Evolutionary conservation across 2,113 vertebrate genomes (phyloP), one percentile per base, ranked within the genome.

Genomic region (Phrynosoma blainvillii): DNA sequence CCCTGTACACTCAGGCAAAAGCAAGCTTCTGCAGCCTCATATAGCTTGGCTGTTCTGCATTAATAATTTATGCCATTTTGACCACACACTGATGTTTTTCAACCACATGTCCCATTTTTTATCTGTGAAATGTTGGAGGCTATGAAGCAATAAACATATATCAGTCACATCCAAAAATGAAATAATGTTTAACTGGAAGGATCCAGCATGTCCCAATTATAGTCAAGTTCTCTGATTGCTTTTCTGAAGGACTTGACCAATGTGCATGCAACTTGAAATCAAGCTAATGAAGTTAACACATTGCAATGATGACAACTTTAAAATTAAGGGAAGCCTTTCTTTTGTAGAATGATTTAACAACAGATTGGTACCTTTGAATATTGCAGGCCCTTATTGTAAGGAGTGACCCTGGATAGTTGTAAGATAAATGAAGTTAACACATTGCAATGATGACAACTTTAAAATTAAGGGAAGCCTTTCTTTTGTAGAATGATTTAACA

Each of bases 341-440:
- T 62, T 62, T 62, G 14, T 52, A 40, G 77, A 79, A 66, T 75
- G 68, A 89, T 66, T 75, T 81, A 84, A 25, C 59, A 80, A 25
- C 40, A 36, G 56, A 80, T 73, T 71, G 83, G 52, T 62, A 47
- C 65, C 3, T 32, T 79, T 80, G 70, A 59, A 36, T 76, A 40
- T 36, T 71, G 25, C 30, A 71, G 68, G 3, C 27, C 27, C 25
- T 30, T 71, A 30, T 12, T 74, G 16, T 5, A 54, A 21, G 32
- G 59, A 62, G 82, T 82, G 79, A 56, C 12, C 8, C 59, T 84
- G 87, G 81, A 73, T 30, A 84, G 52, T 84, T 71, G n/a, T 18
- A 82, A 82, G 84, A 77, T 81, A 86, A 85, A n/a, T n/a, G n/a
- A n/a, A n/a, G n/a, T n/a, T n/a, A n/a, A 32, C 42, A 36, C 52